Evolutionary conservation across 1,140 invertebrate genomes (phyloP), one percentile per base, ranked within the genome.

Genomic region (Heterodera carotae): DNA sequence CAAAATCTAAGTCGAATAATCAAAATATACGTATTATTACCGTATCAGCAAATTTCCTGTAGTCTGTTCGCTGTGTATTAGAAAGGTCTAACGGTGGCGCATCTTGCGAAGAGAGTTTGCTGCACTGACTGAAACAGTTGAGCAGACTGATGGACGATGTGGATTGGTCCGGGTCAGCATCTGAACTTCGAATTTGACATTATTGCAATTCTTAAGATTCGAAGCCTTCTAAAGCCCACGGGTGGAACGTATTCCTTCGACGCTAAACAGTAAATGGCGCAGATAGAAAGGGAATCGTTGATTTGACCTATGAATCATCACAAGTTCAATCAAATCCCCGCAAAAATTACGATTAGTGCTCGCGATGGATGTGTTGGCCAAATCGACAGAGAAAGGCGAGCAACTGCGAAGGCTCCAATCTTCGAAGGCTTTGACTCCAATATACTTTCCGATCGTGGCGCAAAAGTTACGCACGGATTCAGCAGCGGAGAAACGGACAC

Each of bases 371-470:
- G 48, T 22, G 22, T 22, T 22, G 22, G 12, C 22, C 48, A 56
- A 56, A 56, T 56, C 48, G 18, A 56, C 48, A 0, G 48, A 56
- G 18, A 56, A 56, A 15, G 48, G 48, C 22, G 48, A 56, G 18
- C 12, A 15, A 22, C 48, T 56, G 48, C 48, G 48, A 22, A 12
- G 22, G 48, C 22, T 56, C 69, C 69, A 71, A 56, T 71, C 69
- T 22, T 71, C 69, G 59, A 56, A 71, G n/a, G 69, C 48, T 48
- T 71, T 71, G n/a, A 71, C 59, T 71, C 48, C 59, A 2, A 71
- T 59, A n/a, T 48, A 71, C 22, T 59, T 59, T 56, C 48, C 69
- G 29, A 71, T 59, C 22, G 39, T 59, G 33, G 69, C 48, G 33
- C 69, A 71, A 71, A 71, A 71, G 0, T 48, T 33, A 43, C 31